Conservation (phyloP, 2,113 vertebrate genomes). For the Odobenus rosmarus region DNA sequence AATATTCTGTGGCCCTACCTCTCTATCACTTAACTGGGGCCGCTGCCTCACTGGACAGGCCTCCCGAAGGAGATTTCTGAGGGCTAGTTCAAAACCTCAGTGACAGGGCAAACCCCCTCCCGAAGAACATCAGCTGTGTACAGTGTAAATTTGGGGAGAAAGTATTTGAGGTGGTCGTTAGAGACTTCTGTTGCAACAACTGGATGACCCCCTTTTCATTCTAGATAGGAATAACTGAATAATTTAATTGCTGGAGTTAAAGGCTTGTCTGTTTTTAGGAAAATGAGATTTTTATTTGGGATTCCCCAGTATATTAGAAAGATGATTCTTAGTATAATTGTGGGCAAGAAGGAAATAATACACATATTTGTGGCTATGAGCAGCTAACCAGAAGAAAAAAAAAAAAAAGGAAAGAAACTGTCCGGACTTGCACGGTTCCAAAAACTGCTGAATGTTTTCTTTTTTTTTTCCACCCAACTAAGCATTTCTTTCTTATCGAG, state of each 20-base stretch:
- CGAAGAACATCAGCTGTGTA: not conserved
- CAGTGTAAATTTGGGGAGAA: not conserved
- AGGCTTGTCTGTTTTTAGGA: constrained; percentile 76
- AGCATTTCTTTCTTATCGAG: constrained; percentile 64
- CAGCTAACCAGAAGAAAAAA: constrained; percentile 78
- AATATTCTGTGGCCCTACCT: not conserved
- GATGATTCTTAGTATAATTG: constrained; percentile 85
- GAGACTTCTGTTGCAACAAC: constrained; percentile 14
- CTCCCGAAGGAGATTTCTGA: not conserved
- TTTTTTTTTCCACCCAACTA: constrained; percentile 55
- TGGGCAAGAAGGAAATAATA: constrained; percentile 88
- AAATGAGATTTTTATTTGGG: constrained; percentile 83
- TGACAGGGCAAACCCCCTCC: not conserved
- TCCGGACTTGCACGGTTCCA: constrained; percentile 81
- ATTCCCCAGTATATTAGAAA: constrained; percentile 84
- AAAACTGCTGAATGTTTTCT: constrained; percentile 74
- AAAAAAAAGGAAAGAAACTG: constrained; percentile 75
- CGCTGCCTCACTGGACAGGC: not conserved
- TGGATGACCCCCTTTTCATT: not conserved
- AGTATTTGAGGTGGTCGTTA: not conserved
- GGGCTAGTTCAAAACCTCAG: not conserved
- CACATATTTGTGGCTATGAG: constrained; percentile 87
- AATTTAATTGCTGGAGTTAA: constrained; percentile 69
- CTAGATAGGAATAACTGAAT: constrained; percentile 48
- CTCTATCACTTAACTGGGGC: too few species aligned